Percentiles rank a stretch among this genome's conserved stretches.
These are phyloP conservation scores for Tragelaphus scriptus DNA, from an alignment of 2,113 vertebrate species.

Conservation along the genomic window DNA sequence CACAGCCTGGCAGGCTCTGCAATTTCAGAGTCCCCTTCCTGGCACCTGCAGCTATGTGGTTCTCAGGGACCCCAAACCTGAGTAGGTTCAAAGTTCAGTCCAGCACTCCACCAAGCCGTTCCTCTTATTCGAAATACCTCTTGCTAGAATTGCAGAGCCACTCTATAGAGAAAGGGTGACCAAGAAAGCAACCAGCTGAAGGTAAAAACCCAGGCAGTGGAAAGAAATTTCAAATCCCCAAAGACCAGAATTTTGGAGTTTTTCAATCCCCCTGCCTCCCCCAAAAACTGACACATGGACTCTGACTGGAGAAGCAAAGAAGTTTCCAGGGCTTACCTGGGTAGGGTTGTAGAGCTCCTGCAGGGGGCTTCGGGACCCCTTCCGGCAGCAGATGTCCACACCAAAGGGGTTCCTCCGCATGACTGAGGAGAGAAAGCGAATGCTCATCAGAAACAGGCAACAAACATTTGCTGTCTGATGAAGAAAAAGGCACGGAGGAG, in stretches of 20 bases:
- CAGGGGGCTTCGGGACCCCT: slow-evolving; percentile 92
- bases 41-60: background rate
- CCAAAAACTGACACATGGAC: fast-evolving
- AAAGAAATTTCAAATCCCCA: background rate
- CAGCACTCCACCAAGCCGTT: fast-evolving
- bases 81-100: background rate
- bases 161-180: background rate
- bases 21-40: background rate
- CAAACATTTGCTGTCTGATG: background rate
- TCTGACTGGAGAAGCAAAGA: background rate
- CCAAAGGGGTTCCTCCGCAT: slow-evolving; percentile 94
- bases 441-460: slow-evolving; percentile 59
- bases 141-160: background rate
- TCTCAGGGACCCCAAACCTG: background rate
- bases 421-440: slow-evolving; percentile 83
- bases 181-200: background rate
- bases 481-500: background rate
- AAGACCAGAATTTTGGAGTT: no score
- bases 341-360: slow-evolving; percentile 97
- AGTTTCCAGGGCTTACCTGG: slow-evolving; percentile 83
- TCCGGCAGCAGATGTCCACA: slow-evolving; percentile 93
- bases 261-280: fast-evolving
- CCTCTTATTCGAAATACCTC: background rate
- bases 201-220: background rate
- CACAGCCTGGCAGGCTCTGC: background rate